Conservation (phyloP, 2,797 vertebrate species). For the Microctenopoma stevenorrisi region DNA sequence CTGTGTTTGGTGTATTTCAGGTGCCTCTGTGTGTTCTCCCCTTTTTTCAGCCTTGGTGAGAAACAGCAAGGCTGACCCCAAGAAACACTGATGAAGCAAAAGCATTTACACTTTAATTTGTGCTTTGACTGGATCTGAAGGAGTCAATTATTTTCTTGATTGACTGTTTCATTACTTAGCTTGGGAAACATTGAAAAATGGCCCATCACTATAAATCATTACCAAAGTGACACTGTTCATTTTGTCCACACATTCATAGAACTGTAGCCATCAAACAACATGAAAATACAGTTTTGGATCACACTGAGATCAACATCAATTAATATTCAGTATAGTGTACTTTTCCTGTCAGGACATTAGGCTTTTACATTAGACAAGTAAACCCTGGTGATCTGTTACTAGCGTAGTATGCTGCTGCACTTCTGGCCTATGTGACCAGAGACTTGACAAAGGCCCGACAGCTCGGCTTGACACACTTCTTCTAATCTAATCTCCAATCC, state of each 20-base stretch:
- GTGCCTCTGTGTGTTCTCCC: no score
- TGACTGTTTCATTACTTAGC: not conserved
- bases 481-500: conserved; percentile 76
- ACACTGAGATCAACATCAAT: no score
- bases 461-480: conserved; percentile 75
- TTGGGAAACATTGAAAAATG: not conserved
- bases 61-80: not conserved
- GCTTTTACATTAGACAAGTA: not conserved
- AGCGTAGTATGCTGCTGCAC: conserved; percentile 6
- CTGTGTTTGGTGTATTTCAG: no score
- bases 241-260: not conserved
- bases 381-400: not conserved
- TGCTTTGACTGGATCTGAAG: no score
- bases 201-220: no score
- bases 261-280: not conserved
- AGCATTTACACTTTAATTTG: not conserved
- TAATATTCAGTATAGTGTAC: not conserved
- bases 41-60: no score
- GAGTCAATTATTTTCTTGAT: not conserved
- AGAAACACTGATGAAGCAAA: not conserved
- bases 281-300: not conserved
- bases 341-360: not conserved
- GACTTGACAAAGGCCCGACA: conserved; percentile 68
- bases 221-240: not conserved
- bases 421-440: conserved; percentile 44